Conservation (phyloP, 2,113 vertebrate species). For the Rana temporaria region DNA sequence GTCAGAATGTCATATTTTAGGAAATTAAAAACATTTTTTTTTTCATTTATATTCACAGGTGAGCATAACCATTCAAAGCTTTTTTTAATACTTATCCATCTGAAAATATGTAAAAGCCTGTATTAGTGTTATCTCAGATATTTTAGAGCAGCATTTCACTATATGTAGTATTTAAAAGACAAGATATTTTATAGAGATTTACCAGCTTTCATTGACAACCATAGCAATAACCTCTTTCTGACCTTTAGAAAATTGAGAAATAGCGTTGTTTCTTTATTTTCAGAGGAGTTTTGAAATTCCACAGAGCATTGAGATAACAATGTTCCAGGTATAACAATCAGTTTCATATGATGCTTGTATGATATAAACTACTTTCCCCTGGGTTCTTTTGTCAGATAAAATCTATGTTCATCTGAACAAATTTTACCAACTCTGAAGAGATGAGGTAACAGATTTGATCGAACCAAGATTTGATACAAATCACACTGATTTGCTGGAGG, state of each 20-base stretch:
- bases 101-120: neutral
- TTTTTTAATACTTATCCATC: neutral
- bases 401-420: conserved; percentile 38
- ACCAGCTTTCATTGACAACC: conserved; percentile 19
- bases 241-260: conserved; percentile 52
- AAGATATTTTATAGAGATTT: conserved; percentile 40
- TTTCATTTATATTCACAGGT: too few species aligned
- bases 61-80: too few species aligned
- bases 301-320: conserved; percentile 43
- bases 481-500: too few species aligned
- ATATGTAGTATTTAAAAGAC: conserved; percentile 7
- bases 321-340: conserved; percentile 36
- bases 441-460: too few species aligned
- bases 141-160: neutral
- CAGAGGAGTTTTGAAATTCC: conserved; percentile 21
- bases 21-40: too few species aligned
- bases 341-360: conserved; percentile 42
- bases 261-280: conserved; percentile 51
- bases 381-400: conserved; percentile 20
- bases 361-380: conserved; percentile 44
- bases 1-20: too few species aligned
- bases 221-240: conserved; percentile 23
- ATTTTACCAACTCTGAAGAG: neutral
- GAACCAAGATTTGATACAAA: too few species aligned
- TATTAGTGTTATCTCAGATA: neutral